Evolutionary conservation across 2,113 vertebrate genomes (phyloP).

Genomic region (Balaeniceps rex): DNA sequence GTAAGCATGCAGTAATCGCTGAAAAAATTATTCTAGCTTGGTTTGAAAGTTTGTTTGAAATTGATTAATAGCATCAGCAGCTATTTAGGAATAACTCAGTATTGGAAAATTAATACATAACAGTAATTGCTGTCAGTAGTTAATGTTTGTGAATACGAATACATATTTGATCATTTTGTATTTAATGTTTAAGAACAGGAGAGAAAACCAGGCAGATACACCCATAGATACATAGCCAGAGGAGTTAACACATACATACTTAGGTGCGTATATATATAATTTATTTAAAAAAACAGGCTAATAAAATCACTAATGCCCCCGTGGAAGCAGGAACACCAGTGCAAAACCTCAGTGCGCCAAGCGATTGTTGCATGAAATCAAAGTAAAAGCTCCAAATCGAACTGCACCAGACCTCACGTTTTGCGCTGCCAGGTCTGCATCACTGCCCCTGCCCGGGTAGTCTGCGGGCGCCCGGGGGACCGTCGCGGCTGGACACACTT

Average conservation of each 20-base stretch:
- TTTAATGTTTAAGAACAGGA: not conserved
- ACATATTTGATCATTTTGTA: not conserved
- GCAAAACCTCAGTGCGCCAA: not conserved
- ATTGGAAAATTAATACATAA: not conserved
- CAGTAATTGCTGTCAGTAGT: too few relatives aligned
- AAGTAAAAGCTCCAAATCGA: not conserved
- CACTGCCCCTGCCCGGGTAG: rapidly evolving
- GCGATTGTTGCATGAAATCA: not conserved
- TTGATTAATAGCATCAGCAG: not conserved
- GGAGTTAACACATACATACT: rapidly evolving
- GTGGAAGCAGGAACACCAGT: not conserved
- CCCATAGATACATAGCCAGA: too few relatives aligned
- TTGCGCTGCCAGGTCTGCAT: not conserved
- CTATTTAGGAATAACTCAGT: too few relatives aligned
- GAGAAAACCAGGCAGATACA: not conserved
- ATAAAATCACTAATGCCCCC: not conserved
- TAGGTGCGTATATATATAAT: too few relatives aligned
- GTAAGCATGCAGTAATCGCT: rapidly evolving
- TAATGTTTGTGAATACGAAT: not conserved
- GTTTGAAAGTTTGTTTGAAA: not conserved
- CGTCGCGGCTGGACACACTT: rapidly evolving
- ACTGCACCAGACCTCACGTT: not conserved
- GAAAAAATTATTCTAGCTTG: not conserved
- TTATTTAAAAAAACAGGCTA: not conserved
- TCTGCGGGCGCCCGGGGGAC: not conserved